Percentiles rank a stretch among this genome's conserved stretches.
Evolutionary conservation across 2,113 vertebrate species (phyloP).

Genomic region (Istiophorus platypterus): DNA sequence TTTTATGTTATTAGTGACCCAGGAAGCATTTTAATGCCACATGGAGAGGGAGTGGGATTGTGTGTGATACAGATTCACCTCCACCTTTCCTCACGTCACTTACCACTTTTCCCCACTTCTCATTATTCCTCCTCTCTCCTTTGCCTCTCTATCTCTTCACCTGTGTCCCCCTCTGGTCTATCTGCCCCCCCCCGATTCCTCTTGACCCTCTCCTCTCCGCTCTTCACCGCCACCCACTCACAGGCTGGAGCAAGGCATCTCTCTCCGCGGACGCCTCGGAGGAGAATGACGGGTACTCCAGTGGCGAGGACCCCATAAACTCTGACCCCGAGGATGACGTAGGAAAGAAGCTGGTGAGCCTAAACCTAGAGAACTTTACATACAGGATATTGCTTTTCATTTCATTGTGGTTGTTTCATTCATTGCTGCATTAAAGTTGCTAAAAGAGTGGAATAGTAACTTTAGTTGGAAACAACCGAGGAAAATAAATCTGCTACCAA

Average conservation of each 20-base stretch:
- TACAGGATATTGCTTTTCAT: too few species aligned
- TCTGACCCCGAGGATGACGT: slow-evolving; percentile 94
- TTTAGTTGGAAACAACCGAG: too few species aligned
- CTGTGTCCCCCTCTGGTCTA: not conserved
- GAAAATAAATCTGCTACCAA: too few species aligned
- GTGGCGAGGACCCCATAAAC: slow-evolving; percentile 92
- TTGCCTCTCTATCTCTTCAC: too few species aligned
- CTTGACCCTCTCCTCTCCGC: not conserved
- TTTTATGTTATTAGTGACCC: not conserved
- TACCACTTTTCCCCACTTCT: not conserved
- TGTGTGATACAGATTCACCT: not conserved
- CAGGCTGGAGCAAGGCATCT: slow-evolving; percentile 91
- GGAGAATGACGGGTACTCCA: slow-evolving; percentile 94
- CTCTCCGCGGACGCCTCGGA: slow-evolving; percentile 91
- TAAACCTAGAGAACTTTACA: not conserved
- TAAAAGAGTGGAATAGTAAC: too few species aligned
- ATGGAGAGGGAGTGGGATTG: not conserved
- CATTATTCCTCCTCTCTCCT: too few species aligned
- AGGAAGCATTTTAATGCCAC: slow-evolving; percentile 29
- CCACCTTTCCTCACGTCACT: not conserved
- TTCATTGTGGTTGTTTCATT: too few species aligned
- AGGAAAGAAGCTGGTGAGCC: slow-evolving; percentile 90
- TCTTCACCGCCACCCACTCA: not conserved
- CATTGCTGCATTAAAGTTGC: too few species aligned
- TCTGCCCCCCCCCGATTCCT: not conserved